Evolutionary conservation across 2,797 vertebrate genomes (phyloP).

Genomic region (Cuniculus paca): DNA sequence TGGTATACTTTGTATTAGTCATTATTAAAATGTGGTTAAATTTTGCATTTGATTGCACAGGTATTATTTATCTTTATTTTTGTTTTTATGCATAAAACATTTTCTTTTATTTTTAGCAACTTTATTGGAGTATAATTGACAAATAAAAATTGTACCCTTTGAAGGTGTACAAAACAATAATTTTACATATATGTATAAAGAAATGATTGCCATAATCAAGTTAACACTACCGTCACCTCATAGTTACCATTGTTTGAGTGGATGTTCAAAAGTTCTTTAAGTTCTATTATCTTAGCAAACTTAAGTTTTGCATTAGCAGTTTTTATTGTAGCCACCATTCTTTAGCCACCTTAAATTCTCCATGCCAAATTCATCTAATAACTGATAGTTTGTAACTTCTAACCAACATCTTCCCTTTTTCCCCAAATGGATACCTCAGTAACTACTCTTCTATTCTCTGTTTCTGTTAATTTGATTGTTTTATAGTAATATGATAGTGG

Average conservation of each 20-base stretch:
- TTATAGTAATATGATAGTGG: not conserved
- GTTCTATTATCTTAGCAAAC: not conserved
- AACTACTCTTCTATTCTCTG: not conserved
- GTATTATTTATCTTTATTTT: not conserved
- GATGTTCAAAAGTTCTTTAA: not conserved
- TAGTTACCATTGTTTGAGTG: not conserved
- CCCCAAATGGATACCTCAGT: too few relatives aligned
- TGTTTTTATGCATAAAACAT: not conserved
- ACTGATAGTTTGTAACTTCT: not conserved
- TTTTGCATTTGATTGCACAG: slow-evolving; percentile 23
- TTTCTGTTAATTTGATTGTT: not conserved
- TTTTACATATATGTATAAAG: not conserved
- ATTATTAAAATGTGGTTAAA: slow-evolving; percentile 11
- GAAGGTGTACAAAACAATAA: not conserved
- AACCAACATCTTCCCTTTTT: not conserved
- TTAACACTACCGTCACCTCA: not conserved
- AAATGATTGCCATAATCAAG: not conserved
- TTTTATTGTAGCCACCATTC: not conserved
- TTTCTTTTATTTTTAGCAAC: not conserved
- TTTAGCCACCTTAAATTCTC: not conserved
- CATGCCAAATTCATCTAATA: not conserved
- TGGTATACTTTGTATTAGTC: slow-evolving; percentile 8
- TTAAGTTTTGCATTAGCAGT: not conserved
- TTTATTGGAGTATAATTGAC: not conserved
- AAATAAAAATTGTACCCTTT: not conserved